Evolutionary conservation across 1,140 invertebrate species (phyloP).

Genomic region (Oncopodura yosiiana): DNA sequence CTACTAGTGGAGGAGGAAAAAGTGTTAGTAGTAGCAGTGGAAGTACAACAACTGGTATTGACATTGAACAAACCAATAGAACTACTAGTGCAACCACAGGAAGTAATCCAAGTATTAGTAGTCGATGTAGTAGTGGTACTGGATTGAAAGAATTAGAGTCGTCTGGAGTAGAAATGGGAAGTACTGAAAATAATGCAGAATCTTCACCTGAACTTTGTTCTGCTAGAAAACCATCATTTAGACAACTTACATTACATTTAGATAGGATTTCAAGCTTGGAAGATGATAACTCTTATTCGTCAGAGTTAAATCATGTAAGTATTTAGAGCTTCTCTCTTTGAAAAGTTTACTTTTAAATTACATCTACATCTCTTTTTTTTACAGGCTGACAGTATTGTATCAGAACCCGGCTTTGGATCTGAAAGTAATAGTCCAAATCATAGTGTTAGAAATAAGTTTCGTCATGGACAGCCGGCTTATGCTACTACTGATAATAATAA

Average conservation of each 20-base stretch:
- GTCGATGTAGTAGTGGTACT: too few relatives aligned
- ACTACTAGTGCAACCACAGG: too few relatives aligned
- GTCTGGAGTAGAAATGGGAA: too few relatives aligned
- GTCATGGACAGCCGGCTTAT: conserved; percentile 31
- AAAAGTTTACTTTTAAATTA: neutral
- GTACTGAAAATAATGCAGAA: too few relatives aligned
- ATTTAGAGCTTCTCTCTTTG: neutral
- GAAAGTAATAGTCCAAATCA: conserved; percentile 10
- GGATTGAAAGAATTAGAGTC: too few relatives aligned
- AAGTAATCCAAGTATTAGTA: too few relatives aligned
- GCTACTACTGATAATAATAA: too few relatives aligned
- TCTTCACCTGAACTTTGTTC: too few relatives aligned
- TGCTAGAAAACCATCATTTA: conserved; percentile 24
- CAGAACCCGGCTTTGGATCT: conserved; percentile 28
- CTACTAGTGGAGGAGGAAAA: too few relatives aligned
- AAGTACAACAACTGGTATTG: too few relatives aligned
- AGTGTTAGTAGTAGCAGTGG: too few relatives aligned
- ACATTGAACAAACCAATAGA: too few relatives aligned
- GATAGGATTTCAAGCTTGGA: conserved; percentile 33
- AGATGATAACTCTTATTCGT: conserved; percentile 29
- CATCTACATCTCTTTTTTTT: neutral
- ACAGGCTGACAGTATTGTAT: conserved; percentile 30
- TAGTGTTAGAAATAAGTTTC: conserved; percentile 21
- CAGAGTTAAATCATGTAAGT: conserved; percentile 31
- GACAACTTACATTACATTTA: conserved; percentile 29